Evolutionary conservation across 2,797 vertebrate genomes (phyloP), one percentile per base, ranked within the genome.

Genomic region (Antennarius maculatus): DNA sequence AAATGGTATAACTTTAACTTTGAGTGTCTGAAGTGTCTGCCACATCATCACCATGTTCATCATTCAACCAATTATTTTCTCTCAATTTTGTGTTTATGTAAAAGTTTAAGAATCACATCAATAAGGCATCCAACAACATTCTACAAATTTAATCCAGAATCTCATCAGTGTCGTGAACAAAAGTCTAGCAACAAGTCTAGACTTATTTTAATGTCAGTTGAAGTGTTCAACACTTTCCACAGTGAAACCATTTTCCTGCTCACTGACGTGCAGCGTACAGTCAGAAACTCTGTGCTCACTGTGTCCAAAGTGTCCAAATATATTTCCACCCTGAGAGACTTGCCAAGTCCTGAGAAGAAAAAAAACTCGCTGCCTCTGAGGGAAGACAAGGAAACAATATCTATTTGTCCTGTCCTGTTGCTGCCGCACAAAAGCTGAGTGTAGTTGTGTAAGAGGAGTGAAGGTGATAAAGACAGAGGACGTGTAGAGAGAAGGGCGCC

Each of bases 401-500:
- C 58, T 57, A 3, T 34, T 39, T 37, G 69, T 48, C 48, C 65
- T n/a, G 61, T 71, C 67, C 69, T 10, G 57, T 85, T 75, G 80
- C 69, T 61, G 49, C n/a, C 28, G 53, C 59, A 86, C 78, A 81
- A 86, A 81, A 63, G 76, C 69, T 9, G 3, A 63, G 64, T 61
- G 31, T 50, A 45, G 71, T 80, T 80, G 56, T 68, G 66, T 70
- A 77, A 82, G 69, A 66, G 65, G 66, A 27, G 52, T 54, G 60
- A 50, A 61, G 69, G 54, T 54, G 70, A 50, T 65, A 54, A 75
- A 74, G 76, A 78, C 66, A 49, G 63, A 39, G 59, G 69, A 66
- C 74, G 11, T 69, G 70, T 29, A 60, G 88, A 74, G 88, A 74
- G 86, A 71, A 69, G 76, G 83, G 85, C 87, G 80, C 86, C 86